Base-by-base conservation (phyloP, 2,113 vertebrate genomes). In the Myocastor coypus region DNA sequence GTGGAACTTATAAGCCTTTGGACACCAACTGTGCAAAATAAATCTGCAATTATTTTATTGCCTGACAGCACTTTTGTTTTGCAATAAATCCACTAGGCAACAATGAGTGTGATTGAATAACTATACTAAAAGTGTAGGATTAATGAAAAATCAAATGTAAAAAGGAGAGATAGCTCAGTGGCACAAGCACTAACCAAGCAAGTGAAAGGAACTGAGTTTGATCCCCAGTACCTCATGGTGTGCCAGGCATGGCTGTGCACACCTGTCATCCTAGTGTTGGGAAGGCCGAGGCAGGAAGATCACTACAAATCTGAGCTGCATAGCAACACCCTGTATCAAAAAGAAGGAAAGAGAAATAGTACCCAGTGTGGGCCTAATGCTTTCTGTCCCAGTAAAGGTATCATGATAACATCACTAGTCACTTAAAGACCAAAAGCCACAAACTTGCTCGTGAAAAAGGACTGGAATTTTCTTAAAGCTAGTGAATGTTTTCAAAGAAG, bases 81-180 rank as follows among this genome's bases (percentile, higher is more conserved):
- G 55, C 42, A 69, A 83, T 77, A 68, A 64, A 71, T 55, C 37
- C 59, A 57, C 20, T 59, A 30, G 85, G 37, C 26, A 75, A 68
- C 20, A 68, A 68, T 13, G 16, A 73, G 19, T 9, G 34, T 14
- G 5, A 24, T 40, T 68, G 50, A 46, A 71, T 22, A 59, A 86
- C 24, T 86, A 50, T 80, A 46, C 17, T 88, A 20, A 88, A 94
- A 63, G 19, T 57, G 55, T 68, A 78, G 40, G 20, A 26, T 71
- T 80, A 55, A 19, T 63, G 40, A 87, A 87, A 87, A 83, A 26
- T 63, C 52, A 69, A 83, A 78, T 83, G 69, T 63, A 83, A 94
- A 68, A 12, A 12, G 55, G 55, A 17, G 55, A 57, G 55, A 57
- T 19, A 57, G 55, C 55, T 57, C 55, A 57, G 55, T 57, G 55